These are phyloP conservation scores for Aethes cnicana DNA, from an alignment of 2,888 invertebrate genomes.

Conservation along the genomic window DNA sequence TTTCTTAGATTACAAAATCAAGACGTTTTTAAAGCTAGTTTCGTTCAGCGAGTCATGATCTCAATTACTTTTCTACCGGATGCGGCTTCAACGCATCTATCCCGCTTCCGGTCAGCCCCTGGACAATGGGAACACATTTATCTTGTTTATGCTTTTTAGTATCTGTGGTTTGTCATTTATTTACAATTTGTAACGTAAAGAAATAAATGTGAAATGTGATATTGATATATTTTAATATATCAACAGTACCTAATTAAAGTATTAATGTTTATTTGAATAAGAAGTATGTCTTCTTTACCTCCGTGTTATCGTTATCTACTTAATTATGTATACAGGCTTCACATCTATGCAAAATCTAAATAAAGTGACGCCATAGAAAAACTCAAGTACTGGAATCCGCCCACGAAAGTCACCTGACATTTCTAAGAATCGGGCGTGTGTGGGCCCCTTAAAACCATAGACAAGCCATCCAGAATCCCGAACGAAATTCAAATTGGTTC, in stretches of 20 bases:
- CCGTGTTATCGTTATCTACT: no score
- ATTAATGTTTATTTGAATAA: no score
- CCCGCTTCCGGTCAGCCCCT: conserved; percentile 26
- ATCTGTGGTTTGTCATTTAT: conserved; percentile 2
- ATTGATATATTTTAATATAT: no score
- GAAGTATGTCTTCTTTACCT: no score
- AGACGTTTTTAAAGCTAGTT: conserved; percentile 3
- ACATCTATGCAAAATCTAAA: no score
- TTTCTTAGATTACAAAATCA: no score
- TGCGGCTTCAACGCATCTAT: conserved; percentile 23
- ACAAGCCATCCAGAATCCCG: conserved; percentile 23
- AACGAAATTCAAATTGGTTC: conserved; percentile 27
- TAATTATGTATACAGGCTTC: no score
- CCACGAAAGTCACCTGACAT: conserved; percentile 24
- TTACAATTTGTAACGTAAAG: background rate
- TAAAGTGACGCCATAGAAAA: no score
- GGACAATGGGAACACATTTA: conserved; percentile 24
- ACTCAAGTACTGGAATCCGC: conserved; percentile 13
- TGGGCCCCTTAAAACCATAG: conserved; percentile 20
- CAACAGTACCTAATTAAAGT: no score
- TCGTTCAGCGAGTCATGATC: conserved; percentile 22
- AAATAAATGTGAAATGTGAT: no score
- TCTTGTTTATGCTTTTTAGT: conserved; percentile 24
- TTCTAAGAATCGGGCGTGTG: conserved; percentile 24
- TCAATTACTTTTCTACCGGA: conserved; percentile 27